Percentiles rank a stretch among this genome's conserved stretches.
Evolutionary conservation across 2,888 invertebrate species (phyloP).

Genomic region (Cylindroiulus punctatus): DNA sequence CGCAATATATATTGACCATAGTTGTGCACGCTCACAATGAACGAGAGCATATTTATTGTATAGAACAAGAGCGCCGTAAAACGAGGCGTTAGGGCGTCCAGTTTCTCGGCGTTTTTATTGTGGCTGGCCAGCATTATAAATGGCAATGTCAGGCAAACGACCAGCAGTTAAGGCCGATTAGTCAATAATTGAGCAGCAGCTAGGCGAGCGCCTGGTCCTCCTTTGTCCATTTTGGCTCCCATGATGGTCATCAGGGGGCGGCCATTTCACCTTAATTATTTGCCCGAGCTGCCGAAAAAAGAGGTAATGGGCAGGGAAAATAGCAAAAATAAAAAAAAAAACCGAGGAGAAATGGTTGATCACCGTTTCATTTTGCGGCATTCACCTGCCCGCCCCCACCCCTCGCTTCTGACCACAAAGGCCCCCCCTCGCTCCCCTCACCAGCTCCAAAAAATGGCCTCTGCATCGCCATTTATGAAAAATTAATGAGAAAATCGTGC

Average conservation of each 20-base stretch:
- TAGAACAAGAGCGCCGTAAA: slow-evolving; percentile 39
- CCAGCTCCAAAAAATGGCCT: slow-evolving; percentile 23
- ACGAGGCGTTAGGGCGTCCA: neutral
- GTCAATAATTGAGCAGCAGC: slow-evolving; percentile 53
- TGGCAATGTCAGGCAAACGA: slow-evolving; percentile 52
- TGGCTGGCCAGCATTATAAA: slow-evolving; percentile 48
- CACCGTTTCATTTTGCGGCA: slow-evolving; percentile 49
- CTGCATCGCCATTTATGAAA: slow-evolving; percentile 47
- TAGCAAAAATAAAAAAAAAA: slow-evolving; percentile 47
- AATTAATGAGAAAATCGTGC: slow-evolving; percentile 43
- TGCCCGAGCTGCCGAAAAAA: neutral
- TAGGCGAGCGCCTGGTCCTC: slow-evolving; percentile 48
- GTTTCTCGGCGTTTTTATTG: slow-evolving; percentile 19
- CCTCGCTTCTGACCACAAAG: neutral
- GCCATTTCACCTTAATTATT: slow-evolving; percentile 49
- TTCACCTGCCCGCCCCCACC: neutral
- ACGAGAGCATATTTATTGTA: slow-evolving; percentile 42
- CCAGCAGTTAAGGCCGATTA: slow-evolving; percentile 51
- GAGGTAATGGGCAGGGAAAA: slow-evolving; percentile 34
- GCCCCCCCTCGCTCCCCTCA: neutral
- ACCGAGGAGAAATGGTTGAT: slow-evolving; percentile 48
- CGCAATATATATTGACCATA: slow-evolving; percentile 34
- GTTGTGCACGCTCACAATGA: slow-evolving; percentile 26
- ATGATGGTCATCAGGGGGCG: slow-evolving; percentile 51
- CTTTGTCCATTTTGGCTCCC: slow-evolving; percentile 51